phyloP scores from a whole-genome alignment of 2,113 vertebrate genomes.

The Colossoma macropomum region DNA sequence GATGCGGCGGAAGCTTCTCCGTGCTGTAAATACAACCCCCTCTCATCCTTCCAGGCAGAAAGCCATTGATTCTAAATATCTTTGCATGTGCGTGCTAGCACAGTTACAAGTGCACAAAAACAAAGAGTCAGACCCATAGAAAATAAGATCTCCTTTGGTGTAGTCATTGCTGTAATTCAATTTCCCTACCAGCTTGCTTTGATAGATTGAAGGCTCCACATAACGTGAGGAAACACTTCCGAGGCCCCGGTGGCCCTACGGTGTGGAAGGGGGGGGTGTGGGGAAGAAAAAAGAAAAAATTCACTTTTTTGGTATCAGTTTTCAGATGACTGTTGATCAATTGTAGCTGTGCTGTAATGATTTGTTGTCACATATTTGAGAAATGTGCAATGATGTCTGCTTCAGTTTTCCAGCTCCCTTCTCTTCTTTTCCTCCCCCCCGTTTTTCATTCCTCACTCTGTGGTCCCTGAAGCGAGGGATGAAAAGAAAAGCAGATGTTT shows the following conservation, averaged over 20 bases:
- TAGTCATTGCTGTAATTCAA: conserved; percentile 68
- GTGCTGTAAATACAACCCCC: conserved; percentile 51
- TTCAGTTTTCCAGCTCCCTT: conserved; percentile 48
- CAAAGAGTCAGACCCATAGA: conserved; percentile 50
- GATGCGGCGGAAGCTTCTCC: conserved; percentile 36
- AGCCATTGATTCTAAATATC: conserved; percentile 48
- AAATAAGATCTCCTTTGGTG: conserved; percentile 57
- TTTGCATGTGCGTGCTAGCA: conserved; percentile 34
- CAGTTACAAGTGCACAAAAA: conserved; percentile 36
- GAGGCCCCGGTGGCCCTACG: conserved; percentile 49
- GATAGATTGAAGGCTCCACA: conserved; percentile 70
- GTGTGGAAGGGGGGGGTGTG: conserved; percentile 38
- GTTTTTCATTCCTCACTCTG: background rate
- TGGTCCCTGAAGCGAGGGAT: conserved; percentile 64
- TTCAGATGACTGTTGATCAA: conserved; percentile 95
- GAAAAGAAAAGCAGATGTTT: conserved; percentile 59
- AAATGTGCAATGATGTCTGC: conserved; percentile 63
- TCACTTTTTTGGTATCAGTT: conserved; percentile 90
- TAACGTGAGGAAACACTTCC: conserved; percentile 56
- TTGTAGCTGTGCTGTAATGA: conserved; percentile 89
- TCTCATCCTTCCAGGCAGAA: background rate
- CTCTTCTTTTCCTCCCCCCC: background rate
- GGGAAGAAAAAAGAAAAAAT: conserved; percentile 30
- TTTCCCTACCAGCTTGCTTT: conserved; percentile 60
- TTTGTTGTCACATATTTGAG: conserved; percentile 91